Evolutionary conservation across 2,888 invertebrate genomes (phyloP).

Genomic region (Dryobotodes eremita): DNA sequence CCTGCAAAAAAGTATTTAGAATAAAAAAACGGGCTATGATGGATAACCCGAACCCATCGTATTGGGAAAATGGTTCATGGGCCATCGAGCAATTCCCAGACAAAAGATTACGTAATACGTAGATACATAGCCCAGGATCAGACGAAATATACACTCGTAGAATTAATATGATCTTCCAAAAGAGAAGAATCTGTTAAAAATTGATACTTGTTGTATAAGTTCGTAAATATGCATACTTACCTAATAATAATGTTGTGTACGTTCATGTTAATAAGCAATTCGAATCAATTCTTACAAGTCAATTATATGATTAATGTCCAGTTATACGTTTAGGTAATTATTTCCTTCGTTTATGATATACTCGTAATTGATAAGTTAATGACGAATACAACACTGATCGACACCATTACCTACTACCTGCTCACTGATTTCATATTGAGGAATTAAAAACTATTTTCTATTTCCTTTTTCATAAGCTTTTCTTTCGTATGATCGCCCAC

Average conservation of each 20-base stretch:
- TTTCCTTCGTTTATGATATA: background rate
- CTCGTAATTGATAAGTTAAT: background rate
- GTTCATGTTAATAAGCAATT: background rate
- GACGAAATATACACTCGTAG: background rate
- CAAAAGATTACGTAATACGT: background rate
- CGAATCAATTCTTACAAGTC: slow-evolving; percentile 8
- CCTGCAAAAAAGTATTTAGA: slow-evolving; percentile 24
- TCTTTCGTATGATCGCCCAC: background rate
- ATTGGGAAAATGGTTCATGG: background rate
- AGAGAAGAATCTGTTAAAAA: background rate
- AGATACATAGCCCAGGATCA: background rate
- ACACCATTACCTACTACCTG: background rate
- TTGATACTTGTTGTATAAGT: background rate
- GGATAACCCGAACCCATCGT: background rate
- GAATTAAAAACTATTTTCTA: background rate
- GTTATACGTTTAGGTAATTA: slow-evolving; percentile 12
- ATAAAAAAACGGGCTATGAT: background rate
- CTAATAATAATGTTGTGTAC: background rate
- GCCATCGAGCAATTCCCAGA: background rate
- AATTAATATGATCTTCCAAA: background rate
- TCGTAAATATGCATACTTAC: background rate
- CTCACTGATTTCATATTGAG: too few species aligned
- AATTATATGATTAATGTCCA: background rate
- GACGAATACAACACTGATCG: too few species aligned
- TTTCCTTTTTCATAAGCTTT: background rate